phyloP scores from a whole-genome alignment of 1,140 invertebrate genomes.

The Pentalonia nigronervosa region DNA sequence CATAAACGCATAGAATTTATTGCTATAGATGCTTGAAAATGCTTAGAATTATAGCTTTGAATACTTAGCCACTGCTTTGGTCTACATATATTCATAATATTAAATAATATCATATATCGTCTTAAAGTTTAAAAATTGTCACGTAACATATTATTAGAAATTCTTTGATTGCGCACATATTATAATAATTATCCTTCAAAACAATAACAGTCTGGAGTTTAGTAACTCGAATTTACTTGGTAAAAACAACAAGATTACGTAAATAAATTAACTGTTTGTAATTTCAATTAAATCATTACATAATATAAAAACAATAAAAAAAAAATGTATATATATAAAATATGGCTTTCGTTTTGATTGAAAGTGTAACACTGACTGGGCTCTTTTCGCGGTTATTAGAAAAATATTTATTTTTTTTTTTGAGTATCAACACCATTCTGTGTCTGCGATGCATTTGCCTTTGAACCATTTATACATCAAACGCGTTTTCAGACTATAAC shows the following conservation, averaged over 20 bases:
- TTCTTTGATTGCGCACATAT: background rate
- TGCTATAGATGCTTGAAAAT: background rate
- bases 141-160: background rate
- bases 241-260: background rate
- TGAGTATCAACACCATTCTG: slow-evolving; percentile 72
- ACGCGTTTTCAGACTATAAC: slow-evolving; percentile 71
- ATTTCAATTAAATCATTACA: background rate
- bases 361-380: background rate
- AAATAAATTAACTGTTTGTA: slow-evolving; percentile 11
- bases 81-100: background rate
- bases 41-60: background rate
- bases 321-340: background rate
- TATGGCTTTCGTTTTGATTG: slow-evolving; percentile 26
- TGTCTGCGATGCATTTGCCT: slow-evolving; percentile 80
- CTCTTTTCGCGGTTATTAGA: background rate
- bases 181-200: background rate
- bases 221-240: background rate
- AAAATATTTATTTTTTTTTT: background rate
- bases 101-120: background rate
- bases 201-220: background rate
- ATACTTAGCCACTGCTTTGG: background rate
- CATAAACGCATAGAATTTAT: background rate
- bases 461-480: slow-evolving; percentile 81
- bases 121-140: background rate
- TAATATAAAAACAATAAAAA: slow-evolving; percentile 25